Evolutionary conservation across 2,888 invertebrate genomes (phyloP).

Genomic region (Zaprionus bogoriensis): DNA sequence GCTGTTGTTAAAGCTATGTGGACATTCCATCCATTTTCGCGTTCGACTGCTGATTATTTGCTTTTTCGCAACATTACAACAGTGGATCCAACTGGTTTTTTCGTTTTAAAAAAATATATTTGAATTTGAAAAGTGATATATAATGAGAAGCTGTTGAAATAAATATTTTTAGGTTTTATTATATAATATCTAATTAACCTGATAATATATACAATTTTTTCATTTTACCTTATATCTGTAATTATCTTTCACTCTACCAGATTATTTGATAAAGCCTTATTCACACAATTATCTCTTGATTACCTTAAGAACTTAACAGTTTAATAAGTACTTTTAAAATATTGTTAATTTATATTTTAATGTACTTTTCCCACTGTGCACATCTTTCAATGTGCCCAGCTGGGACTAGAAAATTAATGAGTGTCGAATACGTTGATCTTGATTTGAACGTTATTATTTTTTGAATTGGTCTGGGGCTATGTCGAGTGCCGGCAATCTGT

Average conservation of each 20-base stretch:
- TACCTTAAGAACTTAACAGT: no score
- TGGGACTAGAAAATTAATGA: constrained; percentile 33
- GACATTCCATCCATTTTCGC: constrained; percentile 39
- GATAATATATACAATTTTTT: no score
- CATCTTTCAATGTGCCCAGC: background rate
- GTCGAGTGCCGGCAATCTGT: constrained; percentile 30
- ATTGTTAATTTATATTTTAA: background rate
- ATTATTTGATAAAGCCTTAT: no score
- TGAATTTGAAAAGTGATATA: no score
- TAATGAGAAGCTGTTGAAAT: no score
- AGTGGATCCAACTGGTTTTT: constrained; percentile 17
- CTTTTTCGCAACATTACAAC: constrained; percentile 19
- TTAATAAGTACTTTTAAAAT: no score
- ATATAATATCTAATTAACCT: no score
- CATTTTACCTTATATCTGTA: no score
- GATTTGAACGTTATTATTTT: constrained; percentile 24
- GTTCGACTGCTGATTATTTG: constrained; percentile 42
- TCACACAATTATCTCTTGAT: no score
- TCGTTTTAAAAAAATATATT: background rate
- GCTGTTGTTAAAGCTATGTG: constrained; percentile 11
- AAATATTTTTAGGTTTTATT: no score
- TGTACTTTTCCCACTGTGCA: constrained; percentile 1
- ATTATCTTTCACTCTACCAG: no score
- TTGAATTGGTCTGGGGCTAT: background rate
- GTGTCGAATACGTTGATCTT: constrained; percentile 40